Evolutionary conservation across 2,888 invertebrate genomes (phyloP), one percentile per base, ranked within the genome.

Genomic region (Sarcophaga carnaria): DNA sequence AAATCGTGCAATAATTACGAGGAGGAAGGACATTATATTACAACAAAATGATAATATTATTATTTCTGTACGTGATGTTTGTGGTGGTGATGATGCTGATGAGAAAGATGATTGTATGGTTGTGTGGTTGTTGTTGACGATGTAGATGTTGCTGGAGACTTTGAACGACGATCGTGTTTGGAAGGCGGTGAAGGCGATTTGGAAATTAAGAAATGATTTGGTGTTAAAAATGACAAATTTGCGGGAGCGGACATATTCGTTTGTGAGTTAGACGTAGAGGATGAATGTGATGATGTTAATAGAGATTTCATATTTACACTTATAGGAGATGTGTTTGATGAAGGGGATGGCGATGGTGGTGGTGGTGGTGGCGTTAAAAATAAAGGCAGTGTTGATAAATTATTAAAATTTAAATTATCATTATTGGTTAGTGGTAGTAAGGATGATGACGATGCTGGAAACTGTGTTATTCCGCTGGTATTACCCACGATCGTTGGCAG

Each of bases 291-390:
- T 49, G 69, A 62, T 62, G 81, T 49, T 49, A 86, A 54, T 37
- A 74, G 69, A 20, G 86, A 67, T 66, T 87, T 87, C 64, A 87
- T 84, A 86, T 88, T 80, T 86, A 81, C 84, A 83, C 80, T 83
- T 75, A 88, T 71, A 25, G 80, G 69, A 17, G 88, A 75, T 75
- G 74, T 27, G 22, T 81, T 77, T 71, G 82, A 76, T 12, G 82
- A 86, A 22, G 70, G 54, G 59, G 88, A 47, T 67, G 87, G 70
- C 59, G 88, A 79, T 59, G 88, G 83, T 22, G 87, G 78, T 71
- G 88, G 88, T 70, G 88, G 85, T 27, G 88, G 88, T 84, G 89
- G 88, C 59, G 87, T 87, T 87, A 89, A 87, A 84, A 89, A 89
- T 85, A 89, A 80, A 85, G 89, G 89, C 88, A 89, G 88, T 88